Evolutionary conservation across 92 coral and sea anemone species (phyloP).

Genomic region (Zoanthus gigantus): DNA sequence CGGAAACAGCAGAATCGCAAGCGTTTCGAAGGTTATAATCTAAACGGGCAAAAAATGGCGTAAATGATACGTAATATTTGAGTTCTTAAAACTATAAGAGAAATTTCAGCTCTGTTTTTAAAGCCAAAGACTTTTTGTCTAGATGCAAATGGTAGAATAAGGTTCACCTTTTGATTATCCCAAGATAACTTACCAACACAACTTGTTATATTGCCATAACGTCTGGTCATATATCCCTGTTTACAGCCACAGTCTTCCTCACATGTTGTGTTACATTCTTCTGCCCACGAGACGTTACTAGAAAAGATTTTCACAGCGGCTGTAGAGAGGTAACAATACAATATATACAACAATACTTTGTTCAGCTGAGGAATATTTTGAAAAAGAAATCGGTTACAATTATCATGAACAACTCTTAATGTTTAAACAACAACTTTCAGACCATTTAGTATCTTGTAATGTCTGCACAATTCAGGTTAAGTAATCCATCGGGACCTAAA

Average conservation of each 20-base stretch:
- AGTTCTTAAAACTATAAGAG: background rate
- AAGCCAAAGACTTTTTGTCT: background rate
- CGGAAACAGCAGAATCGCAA: too few relatives aligned
- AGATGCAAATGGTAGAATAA: background rate
- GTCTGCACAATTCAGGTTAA: too few relatives aligned
- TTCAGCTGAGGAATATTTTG: too few relatives aligned
- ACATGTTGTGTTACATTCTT: constrained; percentile 8
- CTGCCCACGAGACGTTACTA: constrained; percentile 2
- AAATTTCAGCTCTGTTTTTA: background rate
- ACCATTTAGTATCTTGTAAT: too few relatives aligned
- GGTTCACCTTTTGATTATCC: background rate
- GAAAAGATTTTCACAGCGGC: background rate
- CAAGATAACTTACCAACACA: constrained; percentile 20
- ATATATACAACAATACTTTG: too few relatives aligned
- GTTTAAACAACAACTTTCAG: too few relatives aligned
- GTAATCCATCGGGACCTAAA: too few relatives aligned
- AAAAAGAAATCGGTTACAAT: too few relatives aligned
- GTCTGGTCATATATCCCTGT: background rate
- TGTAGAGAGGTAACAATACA: background rate
- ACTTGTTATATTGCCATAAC: constrained; percentile 2
- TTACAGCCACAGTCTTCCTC: constrained; percentile 5
- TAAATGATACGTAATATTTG: background rate
- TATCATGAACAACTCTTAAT: too few relatives aligned
- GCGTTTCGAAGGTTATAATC: too few relatives aligned
- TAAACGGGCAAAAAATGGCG: background rate